A percentile compares a stretch with the other conserved stretches of the same genome.
These are phyloP conservation scores for Caloenas nicobarica DNA, from an alignment of 2,113 vertebrate species.

Conservation along the genomic window DNA sequence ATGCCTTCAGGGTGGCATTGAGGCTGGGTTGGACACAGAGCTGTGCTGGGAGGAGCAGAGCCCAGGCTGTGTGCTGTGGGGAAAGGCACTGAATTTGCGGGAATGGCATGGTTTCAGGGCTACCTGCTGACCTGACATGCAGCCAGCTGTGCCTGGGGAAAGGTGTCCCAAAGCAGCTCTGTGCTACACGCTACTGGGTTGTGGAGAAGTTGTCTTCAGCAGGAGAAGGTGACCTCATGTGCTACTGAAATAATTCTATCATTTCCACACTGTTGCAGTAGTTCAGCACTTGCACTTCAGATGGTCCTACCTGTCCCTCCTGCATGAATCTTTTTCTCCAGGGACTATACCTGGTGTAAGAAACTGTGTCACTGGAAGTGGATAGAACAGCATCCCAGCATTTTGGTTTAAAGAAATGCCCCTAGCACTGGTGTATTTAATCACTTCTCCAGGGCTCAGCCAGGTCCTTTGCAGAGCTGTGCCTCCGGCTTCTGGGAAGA, in stretches of 20 bases:
- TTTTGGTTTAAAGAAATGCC: background rate
- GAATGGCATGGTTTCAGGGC: background rate
- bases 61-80: fast-evolving
- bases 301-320: background rate
- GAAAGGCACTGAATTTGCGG: background rate
- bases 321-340: background rate
- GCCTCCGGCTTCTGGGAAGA: background rate
- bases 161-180: background rate
- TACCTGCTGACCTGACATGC: background rate
- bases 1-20: background rate
- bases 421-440: background rate
- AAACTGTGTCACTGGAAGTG: background rate
- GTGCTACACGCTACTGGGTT: background rate
- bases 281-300: background rate
- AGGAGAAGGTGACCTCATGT: background rate
- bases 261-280: background rate
- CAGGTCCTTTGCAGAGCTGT: background rate
- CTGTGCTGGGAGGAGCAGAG: background rate
- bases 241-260: background rate
- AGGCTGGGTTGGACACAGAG: background rate
- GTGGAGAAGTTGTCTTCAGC: background rate
- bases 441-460: background rate
- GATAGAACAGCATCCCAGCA: background rate
- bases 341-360: background rate
- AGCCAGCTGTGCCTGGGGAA: background rate